A percentile compares a stretch with the other conserved stretches of the same genome.
Evolutionary conservation across 64 coral and sea anemone genomes (phyloP).

Genomic region (Stichodactyla helianthus): DNA sequence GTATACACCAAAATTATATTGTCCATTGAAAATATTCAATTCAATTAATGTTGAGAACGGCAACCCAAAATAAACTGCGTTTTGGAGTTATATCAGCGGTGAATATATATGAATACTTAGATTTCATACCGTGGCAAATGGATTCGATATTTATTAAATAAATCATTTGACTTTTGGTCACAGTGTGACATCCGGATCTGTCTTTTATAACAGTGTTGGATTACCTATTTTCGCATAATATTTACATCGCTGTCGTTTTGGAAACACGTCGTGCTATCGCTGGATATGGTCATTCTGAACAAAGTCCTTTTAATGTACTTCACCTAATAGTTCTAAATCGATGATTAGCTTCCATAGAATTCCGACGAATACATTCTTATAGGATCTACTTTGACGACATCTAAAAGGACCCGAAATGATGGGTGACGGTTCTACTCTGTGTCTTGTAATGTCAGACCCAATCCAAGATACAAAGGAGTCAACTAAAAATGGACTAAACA

Average conservation of each 20-base stretch:
- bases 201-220: conserved; percentile 8
- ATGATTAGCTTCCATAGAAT: neutral
- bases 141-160: conserved; percentile 1
- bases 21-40: too few species aligned
- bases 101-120: neutral
- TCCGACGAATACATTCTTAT: neutral
- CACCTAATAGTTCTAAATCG: neutral
- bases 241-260: conserved; percentile 2
- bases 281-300: neutral
- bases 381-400: neutral
- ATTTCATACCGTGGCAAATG: neutral
- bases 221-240: conserved; percentile 19
- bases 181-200: conserved; percentile 2
- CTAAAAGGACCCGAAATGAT: neutral
- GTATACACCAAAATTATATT: too few species aligned
- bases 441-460: conserved; percentile 22
- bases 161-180: conserved; percentile 11
- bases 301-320: neutral
- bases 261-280: neutral
- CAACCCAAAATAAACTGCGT: neutral
- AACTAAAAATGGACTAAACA: conserved; percentile 11
- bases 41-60: too few species aligned
- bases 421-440: conserved; percentile 2
- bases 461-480: conserved; percentile 26
- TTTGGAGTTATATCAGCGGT: neutral